A percentile compares a stretch with the other conserved stretches of the same genome.
Evolutionary conservation across 1,140 invertebrate species (phyloP).

Genomic region (Cotesia chilonis): DNA sequence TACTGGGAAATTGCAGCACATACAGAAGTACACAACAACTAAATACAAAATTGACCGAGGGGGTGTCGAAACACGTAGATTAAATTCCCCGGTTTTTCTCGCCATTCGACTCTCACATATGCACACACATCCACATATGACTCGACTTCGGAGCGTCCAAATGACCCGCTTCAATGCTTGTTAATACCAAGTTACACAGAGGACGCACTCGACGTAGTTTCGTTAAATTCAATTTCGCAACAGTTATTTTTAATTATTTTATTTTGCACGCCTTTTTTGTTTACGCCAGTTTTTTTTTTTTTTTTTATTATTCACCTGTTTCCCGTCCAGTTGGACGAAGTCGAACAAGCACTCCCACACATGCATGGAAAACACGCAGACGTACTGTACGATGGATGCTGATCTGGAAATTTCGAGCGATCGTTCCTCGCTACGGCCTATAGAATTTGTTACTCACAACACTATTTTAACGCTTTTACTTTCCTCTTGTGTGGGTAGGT

Average conservation of each 20-base stretch:
- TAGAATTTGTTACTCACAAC: no score
- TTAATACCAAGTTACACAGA: constrained; percentile 27
- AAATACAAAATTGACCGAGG: constrained; percentile 1
- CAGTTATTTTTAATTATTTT: background rate
- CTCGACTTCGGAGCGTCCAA: background rate
- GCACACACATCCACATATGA: no score
- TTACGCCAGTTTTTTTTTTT: background rate
- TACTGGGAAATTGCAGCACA: background rate
- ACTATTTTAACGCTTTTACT: no score
- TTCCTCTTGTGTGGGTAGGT: background rate
- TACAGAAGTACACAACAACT: background rate
- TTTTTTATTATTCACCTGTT: constrained; percentile 11
- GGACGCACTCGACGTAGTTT: background rate
- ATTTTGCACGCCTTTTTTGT: constrained; percentile 2
- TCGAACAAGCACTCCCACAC: no score
- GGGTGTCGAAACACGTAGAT: constrained; percentile 19
- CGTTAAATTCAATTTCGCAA: constrained; percentile 21
- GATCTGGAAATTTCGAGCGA: no score
- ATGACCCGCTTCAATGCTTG: constrained; percentile 18
- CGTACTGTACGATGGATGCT: no score
- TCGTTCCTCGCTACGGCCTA: no score
- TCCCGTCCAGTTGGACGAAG: no score
- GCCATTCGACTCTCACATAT: background rate
- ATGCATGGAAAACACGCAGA: no score
- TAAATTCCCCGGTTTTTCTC: constrained; percentile 17